Base-by-base conservation (phyloP, 2,888 invertebrate genomes). In the Watsonalla binaria region DNA sequence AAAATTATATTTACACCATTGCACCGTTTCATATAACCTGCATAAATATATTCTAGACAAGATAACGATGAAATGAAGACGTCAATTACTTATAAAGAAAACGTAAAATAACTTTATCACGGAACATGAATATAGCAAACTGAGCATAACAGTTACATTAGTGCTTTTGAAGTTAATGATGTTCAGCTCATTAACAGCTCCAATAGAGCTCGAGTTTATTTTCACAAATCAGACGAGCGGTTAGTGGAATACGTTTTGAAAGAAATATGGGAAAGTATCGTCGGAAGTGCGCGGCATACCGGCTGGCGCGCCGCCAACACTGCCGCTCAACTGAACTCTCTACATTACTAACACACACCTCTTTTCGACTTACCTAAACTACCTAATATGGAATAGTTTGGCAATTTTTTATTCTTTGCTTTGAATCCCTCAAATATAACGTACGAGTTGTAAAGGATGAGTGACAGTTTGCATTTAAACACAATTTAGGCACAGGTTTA, bases 211-310 rank as follows among this genome's bases (percentile, higher is more conserved):
- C 8, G 24, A 59, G 66, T 70, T 65, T 71, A 64, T 69, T 73
- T 72, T 66, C 61, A 60, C 60, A 66, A 66, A 68, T 65, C 63
- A 64, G 54, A 54, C 54, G 59, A 46, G 59, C 52, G 52, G 55
- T 56, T 59, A 62, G 45, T 49, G 37, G 56, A 54, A 58, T 65
- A 57, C 59, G 56, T 62, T 65, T 65, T 59, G 58, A 68, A 74
- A 74, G 71, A 76, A 76, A 70, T 71, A 77, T 72, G 63, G 66
- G 59, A 67, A 72, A 76, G 70, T 65, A 65, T 65, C 59, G 55
- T 70, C 69, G 73, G 72, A 77, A 74, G 65, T 67, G 60, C 65
- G 62, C 57, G 58, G 57, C 57, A 47, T 49, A 49, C 45, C 51
- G 42, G 11, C 63, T 76, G 82, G 81, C 82, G 62, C 47, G 39